Conservation (phyloP, 2,888 invertebrate genomes). For the Drosophila nr. perissopoda region DNA sequence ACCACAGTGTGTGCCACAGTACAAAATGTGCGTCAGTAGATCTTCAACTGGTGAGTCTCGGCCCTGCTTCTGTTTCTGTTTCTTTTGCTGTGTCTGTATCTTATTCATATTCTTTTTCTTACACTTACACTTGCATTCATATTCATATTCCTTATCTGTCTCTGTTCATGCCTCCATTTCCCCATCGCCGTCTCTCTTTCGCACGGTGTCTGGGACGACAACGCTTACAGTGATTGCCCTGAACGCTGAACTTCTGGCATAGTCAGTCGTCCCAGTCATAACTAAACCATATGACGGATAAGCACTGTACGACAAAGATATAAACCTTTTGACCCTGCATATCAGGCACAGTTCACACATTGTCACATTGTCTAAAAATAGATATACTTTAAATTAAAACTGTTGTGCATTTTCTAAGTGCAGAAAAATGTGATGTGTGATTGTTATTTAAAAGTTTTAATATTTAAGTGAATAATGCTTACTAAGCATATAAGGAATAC, state of each 20-base stretch:
- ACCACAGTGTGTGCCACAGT: slow-evolving; percentile 39
- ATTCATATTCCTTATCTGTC: slow-evolving; percentile 21
- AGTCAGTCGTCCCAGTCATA: slow-evolving; percentile 41
- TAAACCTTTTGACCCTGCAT: slow-evolving; percentile 1
- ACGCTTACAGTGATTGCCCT: slow-evolving; percentile 38
- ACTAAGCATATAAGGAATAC: background rate
- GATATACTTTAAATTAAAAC: background rate
- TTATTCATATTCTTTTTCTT: slow-evolving; percentile 19
- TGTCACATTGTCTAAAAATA: background rate
- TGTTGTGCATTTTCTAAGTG: background rate
- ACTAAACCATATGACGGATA: slow-evolving; percentile 48
- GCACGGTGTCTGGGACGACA: slow-evolving; percentile 23
- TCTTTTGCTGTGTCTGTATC: slow-evolving; percentile 18
- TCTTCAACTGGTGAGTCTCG: slow-evolving; percentile 19
- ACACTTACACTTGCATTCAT: slow-evolving; percentile 22
- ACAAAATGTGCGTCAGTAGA: slow-evolving; percentile 62
- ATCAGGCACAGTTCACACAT: background rate
- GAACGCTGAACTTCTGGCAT: slow-evolving; percentile 46
- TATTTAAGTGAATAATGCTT: background rate
- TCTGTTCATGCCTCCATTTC: slow-evolving; percentile 14
- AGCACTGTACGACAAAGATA: slow-evolving; percentile 30
- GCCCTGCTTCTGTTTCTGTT: slow-evolving; percentile 23
- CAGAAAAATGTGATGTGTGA: background rate
- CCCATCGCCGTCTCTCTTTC: slow-evolving; percentile 26
- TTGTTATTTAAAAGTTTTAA: background rate